Evolutionary conservation across 2,888 invertebrate species (phyloP).

Genomic region (Stegophylla sp.): DNA sequence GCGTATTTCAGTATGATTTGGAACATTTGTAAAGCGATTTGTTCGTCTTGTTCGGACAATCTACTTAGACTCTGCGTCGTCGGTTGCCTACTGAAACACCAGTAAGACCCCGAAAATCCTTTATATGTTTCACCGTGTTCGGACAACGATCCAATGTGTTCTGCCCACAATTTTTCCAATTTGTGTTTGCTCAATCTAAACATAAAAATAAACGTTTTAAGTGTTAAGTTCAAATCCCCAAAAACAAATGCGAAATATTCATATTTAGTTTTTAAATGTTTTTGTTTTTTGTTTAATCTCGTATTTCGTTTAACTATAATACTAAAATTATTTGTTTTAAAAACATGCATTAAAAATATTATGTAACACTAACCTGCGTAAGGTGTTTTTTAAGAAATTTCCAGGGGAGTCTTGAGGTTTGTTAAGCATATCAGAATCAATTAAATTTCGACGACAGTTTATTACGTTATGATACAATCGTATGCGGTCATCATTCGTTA

Average conservation of each 20-base stretch:
- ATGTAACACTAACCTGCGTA: constrained; percentile 73
- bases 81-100: constrained; percentile 85
- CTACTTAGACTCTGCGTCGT: constrained; percentile 83
- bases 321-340: too few relatives aligned
- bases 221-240: too few relatives aligned
- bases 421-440: constrained; percentile 81
- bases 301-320: too few relatives aligned
- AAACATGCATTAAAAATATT: too few relatives aligned
- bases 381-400: constrained; percentile 86
- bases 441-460: constrained; percentile 80
- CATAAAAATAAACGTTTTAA: not conserved
- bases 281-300: too few relatives aligned
- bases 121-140: constrained; percentile 84
- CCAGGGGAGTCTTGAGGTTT: constrained; percentile 84
- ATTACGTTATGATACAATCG: constrained; percentile 86
- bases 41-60: constrained; percentile 85
- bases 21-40: constrained; percentile 85
- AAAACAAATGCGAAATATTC: too few relatives aligned
- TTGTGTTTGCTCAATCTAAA: constrained; percentile 77
- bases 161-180: constrained; percentile 77
- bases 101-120: constrained; percentile 84
- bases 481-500: constrained; percentile 87
- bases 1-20: constrained; percentile 88
- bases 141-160: constrained; percentile 68
- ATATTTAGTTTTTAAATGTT: too few relatives aligned